Conservation (phyloP, 2,888 invertebrate species). For the Panopea generosa region DNA sequence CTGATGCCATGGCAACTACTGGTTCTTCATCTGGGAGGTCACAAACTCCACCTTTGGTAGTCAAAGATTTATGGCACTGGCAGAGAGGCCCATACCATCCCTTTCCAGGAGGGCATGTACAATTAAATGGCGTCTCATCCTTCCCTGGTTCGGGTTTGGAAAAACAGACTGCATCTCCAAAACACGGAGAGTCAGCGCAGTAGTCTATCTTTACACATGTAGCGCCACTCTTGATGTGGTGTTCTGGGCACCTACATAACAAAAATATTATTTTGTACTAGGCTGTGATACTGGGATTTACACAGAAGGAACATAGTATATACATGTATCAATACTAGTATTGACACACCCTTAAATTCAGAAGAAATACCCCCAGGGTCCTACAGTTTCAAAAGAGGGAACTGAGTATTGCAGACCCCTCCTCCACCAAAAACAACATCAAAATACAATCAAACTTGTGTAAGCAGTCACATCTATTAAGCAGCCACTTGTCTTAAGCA, state of each 20-base stretch:
- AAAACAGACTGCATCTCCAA: constrained; percentile 85
- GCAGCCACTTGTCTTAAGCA: too few species aligned
- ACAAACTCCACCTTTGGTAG: constrained; percentile 87
- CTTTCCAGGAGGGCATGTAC: constrained; percentile 13
- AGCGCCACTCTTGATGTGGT: constrained; percentile 25
- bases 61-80: constrained; percentile 97
- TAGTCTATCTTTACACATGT: constrained; percentile 59
- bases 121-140: constrained; percentile 29
- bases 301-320: constrained; percentile 1
- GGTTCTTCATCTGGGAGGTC: not conserved
- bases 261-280: too few species aligned
- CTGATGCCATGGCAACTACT: constrained; percentile 85
- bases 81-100: constrained; percentile 87
- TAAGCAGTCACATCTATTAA: too few species aligned
- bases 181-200: constrained; percentile 83
- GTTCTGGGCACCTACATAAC: constrained; percentile 52
- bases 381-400: too few species aligned
- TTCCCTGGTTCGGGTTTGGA: constrained; percentile 42
- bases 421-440: too few species aligned
- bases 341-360: too few species aligned
- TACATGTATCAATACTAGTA: not conserved
- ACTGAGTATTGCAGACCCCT: too few species aligned
- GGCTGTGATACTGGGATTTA: too few species aligned
- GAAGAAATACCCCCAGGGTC: too few species aligned
- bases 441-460: too few species aligned